These are phyloP conservation scores for Meloidogyne exigua DNA, from an alignment of 1,140 invertebrate genomes.

Conservation along the genomic window DNA sequence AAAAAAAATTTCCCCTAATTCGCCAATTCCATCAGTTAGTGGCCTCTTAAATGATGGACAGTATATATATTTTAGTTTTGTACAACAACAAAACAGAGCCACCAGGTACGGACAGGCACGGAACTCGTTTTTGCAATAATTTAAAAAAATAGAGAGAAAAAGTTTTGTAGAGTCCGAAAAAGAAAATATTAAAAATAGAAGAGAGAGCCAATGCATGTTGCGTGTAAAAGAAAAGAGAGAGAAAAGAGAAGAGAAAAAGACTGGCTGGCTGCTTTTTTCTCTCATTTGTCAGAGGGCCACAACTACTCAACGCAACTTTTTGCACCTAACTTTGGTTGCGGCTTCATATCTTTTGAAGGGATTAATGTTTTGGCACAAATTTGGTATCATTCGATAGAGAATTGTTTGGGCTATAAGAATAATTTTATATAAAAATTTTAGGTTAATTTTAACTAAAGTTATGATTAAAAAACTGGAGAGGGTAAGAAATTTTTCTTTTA, in stretches of 20 bases:
- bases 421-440: too few species aligned
- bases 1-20: background rate
- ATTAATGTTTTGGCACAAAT: too few species aligned
- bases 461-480: too few species aligned
- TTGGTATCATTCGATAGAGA: too few species aligned
- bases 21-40: background rate
- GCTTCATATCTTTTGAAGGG: too few species aligned
- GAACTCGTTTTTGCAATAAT: background rate
- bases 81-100: too few species aligned
- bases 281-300: background rate
- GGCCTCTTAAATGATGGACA: background rate
- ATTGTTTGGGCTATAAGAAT: too few species aligned
- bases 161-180: background rate
- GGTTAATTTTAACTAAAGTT: too few species aligned
- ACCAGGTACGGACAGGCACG: background rate
- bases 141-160: background rate
- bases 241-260: background rate
- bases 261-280: background rate
- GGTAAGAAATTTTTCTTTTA: too few species aligned
- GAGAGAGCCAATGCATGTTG: constrained; percentile 1
- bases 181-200: too few species aligned
- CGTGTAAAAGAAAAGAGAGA: background rate
- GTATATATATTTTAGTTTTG: background rate
- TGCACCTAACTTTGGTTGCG: too few species aligned
- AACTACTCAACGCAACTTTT: background rate